Base-by-base conservation (phyloP, 2,888 invertebrate genomes). In the Heteropelma amictum region DNA sequence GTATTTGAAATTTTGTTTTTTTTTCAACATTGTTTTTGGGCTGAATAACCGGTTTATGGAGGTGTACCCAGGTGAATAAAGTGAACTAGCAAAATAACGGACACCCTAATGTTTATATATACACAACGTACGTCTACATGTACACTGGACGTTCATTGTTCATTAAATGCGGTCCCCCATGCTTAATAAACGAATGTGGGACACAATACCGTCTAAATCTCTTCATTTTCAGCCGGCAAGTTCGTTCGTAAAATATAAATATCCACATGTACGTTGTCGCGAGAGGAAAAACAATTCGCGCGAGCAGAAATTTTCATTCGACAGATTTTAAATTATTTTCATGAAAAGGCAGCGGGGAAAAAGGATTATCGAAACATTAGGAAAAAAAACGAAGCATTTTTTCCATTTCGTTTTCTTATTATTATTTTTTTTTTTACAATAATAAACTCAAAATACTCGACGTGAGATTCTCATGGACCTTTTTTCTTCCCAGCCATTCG, bases 101-200 rank as follows among this genome's bases (percentile, higher is more conserved):
- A 30, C 19, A 47, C 35, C 19, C 7, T 5, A 10, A 23, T 30
- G 17, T 28, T 12, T 21, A n/a, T 21, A 35, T 40, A 17, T 53
- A 42, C 42, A 42, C 53, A 49, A 28, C 10, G 14, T 51, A 51
- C 12, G 30, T 19, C 26, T 19, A 12, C 33, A 51, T 58, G 51
- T 42, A 69, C 42, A n/a, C n/a, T n/a, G n/a, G n/a, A 63, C 54
- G 56, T 51, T 73, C 63, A 73, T 73, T 73, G 73, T 73, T 63
- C 56, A 42, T 42, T 63, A 47, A 42, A 26, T 63, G 68, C 51
- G 63, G 58, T 69, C 56, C 58, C 30, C 63, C 56, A 70, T 72
- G 56, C 76, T 70, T 78, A 76, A 77, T 79, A 77, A 80, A 64
- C 64, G 72, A 78, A 80, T 77, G 72, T 80, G 72, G 77, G 74